Percentiles rank a stretch among this genome's conserved stretches.
Conservation (phyloP, 1,140 invertebrate genomes). For the Zaprionus davidi region DNA sequence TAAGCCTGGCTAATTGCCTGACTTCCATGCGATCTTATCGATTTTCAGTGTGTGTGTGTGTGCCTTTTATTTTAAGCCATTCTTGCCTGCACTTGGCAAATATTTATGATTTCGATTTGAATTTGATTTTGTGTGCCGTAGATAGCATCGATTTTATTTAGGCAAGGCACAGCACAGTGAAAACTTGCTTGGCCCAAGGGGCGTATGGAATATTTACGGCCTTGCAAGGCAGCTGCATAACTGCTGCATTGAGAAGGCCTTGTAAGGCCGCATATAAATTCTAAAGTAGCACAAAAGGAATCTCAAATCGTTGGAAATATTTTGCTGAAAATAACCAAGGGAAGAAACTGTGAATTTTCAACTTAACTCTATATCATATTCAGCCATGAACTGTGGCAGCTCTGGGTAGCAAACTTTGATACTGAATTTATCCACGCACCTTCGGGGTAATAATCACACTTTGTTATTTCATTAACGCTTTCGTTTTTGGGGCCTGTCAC, state of each 20-base stretch:
- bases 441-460: constrained; percentile 50
- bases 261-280: not conserved
- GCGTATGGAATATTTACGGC: not conserved
- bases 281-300: not conserved
- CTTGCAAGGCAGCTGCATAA: constrained; percentile 3
- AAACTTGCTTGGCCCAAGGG: not conserved
- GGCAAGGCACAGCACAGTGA: not conserved
- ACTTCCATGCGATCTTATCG: constrained; percentile 48
- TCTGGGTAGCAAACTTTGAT: constrained; percentile 10
- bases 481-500: constrained; percentile 48
- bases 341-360: not conserved
- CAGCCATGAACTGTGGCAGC: not conserved
- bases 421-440: constrained; percentile 19
- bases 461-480: constrained; percentile 59
- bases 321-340: not conserved
- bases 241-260: not conserved
- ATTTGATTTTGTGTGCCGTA: constrained; percentile 11
- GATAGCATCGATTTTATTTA: constrained; percentile 6
- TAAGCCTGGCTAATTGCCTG: constrained; percentile 57
- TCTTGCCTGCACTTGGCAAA: constrained; percentile 57
- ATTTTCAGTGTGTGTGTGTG: constrained; percentile 24
- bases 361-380: not conserved
- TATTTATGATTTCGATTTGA: constrained; percentile 51
- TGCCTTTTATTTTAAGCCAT: constrained; percentile 35
- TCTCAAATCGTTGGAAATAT: not conserved